Base-by-base conservation (phyloP, 2,888 invertebrate species). In the Sycophila texana region DNA sequence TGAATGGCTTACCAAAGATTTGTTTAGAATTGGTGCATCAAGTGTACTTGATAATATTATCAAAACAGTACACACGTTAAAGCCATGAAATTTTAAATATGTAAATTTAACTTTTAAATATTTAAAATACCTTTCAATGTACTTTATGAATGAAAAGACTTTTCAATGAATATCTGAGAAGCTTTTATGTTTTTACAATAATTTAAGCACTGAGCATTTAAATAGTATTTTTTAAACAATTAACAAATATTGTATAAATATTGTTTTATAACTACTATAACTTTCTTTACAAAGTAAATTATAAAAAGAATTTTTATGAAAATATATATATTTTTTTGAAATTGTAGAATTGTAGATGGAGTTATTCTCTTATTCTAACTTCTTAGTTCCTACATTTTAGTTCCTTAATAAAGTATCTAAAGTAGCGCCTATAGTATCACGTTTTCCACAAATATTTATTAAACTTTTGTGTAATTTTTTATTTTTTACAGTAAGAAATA, bases 11-110 rank as follows among this genome's bases (percentile, higher is more conserved):
- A 92, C 92, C 12, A 95, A 94, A 0, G 88, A 94, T 79, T 91
- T 96, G 13, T 99, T 99, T 90, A 94, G 99, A 60, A 96, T 99
- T 84, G 99, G 99, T 49, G 99, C 99, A 63, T 98, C 98, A 10
- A 95, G 96, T 81, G 92, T 99, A 20, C 92, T 99, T 5, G 94
- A 94, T 57, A 95, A 97, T 86, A 94, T 99, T 81, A 95, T 82
- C 1, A 76, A 82, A 65, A 81, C 74, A 20, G 81, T 87, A 14
- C 49, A 83, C 12, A 78, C 18, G 53, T 60, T 74, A n/a, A 76
- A 81, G 16, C 13, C 26, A 53, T 65, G 16, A 75, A 74, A 20
- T 60, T 60, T 60, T 60, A 60, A 60, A 60, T 10, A n/a, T 53
- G 7, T 7, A 39, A 7, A 39, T 39, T 39, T 39, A 39, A 39